A percentile compares a stretch with the other conserved stretches of the same genome.
Evolutionary conservation across 2,797 vertebrate species (phyloP).

Genomic region (Echeneis naucrates): DNA sequence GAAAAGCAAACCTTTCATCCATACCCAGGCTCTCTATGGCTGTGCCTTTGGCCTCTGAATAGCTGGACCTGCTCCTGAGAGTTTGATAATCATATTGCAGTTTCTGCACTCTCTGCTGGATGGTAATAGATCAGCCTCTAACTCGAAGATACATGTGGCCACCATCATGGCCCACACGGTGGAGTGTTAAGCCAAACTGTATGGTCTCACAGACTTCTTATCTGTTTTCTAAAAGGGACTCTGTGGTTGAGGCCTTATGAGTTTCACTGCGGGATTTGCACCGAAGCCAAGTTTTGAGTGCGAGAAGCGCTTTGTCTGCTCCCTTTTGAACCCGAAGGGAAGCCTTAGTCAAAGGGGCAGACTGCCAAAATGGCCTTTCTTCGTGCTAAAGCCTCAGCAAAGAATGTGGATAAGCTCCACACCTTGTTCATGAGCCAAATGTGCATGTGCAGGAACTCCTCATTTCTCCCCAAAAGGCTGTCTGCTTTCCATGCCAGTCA

Average conservation of each 20-base stretch:
- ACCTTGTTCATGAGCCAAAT: constrained; percentile 69
- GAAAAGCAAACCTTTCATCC: constrained; percentile 44
- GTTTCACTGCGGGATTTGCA: constrained; percentile 67
- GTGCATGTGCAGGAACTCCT: constrained; percentile 76
- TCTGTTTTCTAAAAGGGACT: constrained; percentile 67
- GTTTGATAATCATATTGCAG: constrained; percentile 63
- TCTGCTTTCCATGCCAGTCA: constrained; percentile 68
- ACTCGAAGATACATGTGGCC: constrained; percentile 56
- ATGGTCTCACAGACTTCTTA: constrained; percentile 58
- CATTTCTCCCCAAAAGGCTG: constrained; percentile 62
- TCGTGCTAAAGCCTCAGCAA: constrained; percentile 67
- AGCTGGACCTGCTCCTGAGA: constrained; percentile 51
- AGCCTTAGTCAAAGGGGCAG: constrained; percentile 63
- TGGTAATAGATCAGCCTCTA: constrained; percentile 51
- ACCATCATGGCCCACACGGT: constrained; percentile 55
- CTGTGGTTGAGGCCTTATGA: constrained; percentile 50
- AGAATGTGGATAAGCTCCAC: constrained; percentile 71
- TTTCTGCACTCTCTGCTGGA: constrained; percentile 56
- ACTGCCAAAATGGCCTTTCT: constrained; percentile 77
- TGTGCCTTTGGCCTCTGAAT: constrained; percentile 60
- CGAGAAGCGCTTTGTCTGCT: constrained; percentile 73
- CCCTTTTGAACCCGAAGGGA: constrained; percentile 71
- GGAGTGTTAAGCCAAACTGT: constrained; percentile 54
- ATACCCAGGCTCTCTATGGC: constrained; percentile 15
- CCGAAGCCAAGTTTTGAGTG: constrained; percentile 69